Evolutionary conservation across 2,888 invertebrate genomes (phyloP).

Genomic region (Acleris cristana): DNA sequence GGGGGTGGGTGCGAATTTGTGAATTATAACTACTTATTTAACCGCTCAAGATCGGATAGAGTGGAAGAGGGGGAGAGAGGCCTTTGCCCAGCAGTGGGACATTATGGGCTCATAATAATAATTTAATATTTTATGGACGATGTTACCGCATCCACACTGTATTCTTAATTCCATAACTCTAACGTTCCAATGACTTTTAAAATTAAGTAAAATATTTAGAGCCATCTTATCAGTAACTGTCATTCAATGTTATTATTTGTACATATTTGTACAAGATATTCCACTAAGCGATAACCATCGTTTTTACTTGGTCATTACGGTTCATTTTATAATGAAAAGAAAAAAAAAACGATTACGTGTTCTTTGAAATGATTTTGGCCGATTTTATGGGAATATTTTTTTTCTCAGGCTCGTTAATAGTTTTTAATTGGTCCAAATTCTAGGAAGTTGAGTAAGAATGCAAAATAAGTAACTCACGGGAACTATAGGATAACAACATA

Average conservation of each 20-base stretch:
- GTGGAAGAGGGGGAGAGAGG: too few relatives aligned
- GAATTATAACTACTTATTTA: background rate
- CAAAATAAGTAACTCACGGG: too few relatives aligned
- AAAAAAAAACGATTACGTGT: slow-evolving; percentile 1
- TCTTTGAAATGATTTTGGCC: background rate
- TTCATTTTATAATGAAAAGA: background rate
- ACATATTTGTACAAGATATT: slow-evolving; percentile 30
- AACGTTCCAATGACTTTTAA: slow-evolving; percentile 63
- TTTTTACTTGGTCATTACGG: background rate
- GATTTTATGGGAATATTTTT: background rate
- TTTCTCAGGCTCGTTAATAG: background rate
- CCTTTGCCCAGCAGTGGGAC: too few relatives aligned
- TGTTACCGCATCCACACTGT: slow-evolving; percentile 8
- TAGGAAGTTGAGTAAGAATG: too few relatives aligned
- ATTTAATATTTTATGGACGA: background rate
- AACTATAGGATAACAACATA: too few relatives aligned
- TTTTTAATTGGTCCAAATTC: too few relatives aligned
- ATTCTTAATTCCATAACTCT: slow-evolving; percentile 3
- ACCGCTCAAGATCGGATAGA: too few relatives aligned
- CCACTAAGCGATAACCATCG: background rate
- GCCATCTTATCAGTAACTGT: slow-evolving; percentile 62
- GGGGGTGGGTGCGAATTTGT: too few relatives aligned
- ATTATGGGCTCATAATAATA: too few relatives aligned
- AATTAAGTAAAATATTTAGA: slow-evolving; percentile 76
- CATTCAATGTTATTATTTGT: slow-evolving; percentile 56